A percentile compares a stretch with the other conserved stretches of the same genome.
These are phyloP conservation scores for Petrosia ficiformis DNA, from an alignment of 37 sponge, comb jelly and placozoan species.

Conservation along the genomic window DNA sequence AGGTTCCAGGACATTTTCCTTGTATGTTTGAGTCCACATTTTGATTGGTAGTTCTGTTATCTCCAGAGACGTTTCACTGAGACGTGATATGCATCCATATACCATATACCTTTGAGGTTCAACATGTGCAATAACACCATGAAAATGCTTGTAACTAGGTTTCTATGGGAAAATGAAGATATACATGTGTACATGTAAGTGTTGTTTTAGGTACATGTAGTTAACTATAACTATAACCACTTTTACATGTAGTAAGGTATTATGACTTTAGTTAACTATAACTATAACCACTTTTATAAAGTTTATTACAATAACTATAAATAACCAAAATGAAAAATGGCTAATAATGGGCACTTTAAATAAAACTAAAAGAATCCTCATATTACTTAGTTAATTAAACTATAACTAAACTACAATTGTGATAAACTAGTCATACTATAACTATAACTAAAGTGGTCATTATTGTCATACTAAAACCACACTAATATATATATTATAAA, in stretches of 20 bases:
- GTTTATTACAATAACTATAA: too few relatives aligned
- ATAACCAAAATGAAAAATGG: too few relatives aligned
- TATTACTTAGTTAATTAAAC: too few relatives aligned
- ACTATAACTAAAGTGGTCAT: too few relatives aligned
- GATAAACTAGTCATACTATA: too few relatives aligned
- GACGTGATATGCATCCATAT: conserved; percentile 69
- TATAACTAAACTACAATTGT: too few relatives aligned
- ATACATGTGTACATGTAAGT: conserved; percentile 8
- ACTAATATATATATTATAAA: too few relatives aligned
- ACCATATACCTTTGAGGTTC: conserved; percentile 73
- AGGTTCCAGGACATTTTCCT: conserved; percentile 84
- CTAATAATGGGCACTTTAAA: too few relatives aligned
- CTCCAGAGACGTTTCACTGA: conserved; percentile 76
- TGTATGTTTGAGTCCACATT: conserved; percentile 94
- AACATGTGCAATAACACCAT: conserved; percentile 75
- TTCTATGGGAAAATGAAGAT: conserved; percentile 45
- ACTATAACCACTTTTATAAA: too few relatives aligned
- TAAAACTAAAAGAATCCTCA: conserved; percentile 3
- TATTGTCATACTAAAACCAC: too few relatives aligned
- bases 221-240: background rate
- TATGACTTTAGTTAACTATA: too few relatives aligned
- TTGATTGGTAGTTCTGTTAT: conserved; percentile 92
- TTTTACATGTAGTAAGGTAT: too few relatives aligned
- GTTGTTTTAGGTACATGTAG: background rate
- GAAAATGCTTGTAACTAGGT: conserved; percentile 75